Conservation (phyloP, 2,888 invertebrate genomes). For the Zeuzera pyrina region DNA sequence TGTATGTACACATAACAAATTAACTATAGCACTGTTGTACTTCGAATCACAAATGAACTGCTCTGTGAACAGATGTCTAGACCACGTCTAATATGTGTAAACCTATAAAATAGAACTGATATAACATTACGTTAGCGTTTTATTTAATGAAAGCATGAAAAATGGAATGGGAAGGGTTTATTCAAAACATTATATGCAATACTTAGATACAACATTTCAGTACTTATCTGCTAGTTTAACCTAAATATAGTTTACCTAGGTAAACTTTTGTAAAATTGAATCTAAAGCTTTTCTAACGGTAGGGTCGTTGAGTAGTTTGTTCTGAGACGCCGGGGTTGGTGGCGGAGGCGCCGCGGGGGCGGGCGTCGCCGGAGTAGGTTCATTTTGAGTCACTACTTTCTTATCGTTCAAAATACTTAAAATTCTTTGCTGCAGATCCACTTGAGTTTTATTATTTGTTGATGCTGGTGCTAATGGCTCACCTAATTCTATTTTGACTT, state of each 20-base stretch:
- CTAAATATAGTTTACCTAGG: too few species aligned
- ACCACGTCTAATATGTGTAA: slow-evolving; percentile 58
- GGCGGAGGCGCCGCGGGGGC: slow-evolving; percentile 25
- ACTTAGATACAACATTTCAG: too few species aligned
- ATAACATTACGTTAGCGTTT: slow-evolving; percentile 22
- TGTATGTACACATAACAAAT: slow-evolving; percentile 47
- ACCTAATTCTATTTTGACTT: slow-evolving; percentile 82
- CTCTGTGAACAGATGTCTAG: slow-evolving; percentile 46
- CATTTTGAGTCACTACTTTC: slow-evolving; percentile 35
- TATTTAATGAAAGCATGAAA: background rate
- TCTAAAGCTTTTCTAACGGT: slow-evolving; percentile 86
- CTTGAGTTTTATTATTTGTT: slow-evolving; percentile 71
- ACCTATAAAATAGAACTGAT: slow-evolving; percentile 52
- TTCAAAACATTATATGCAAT: too few species aligned
- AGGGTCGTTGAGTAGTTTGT: slow-evolving; percentile 80
- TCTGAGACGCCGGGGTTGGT: slow-evolving; percentile 38
- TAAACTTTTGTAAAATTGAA: slow-evolving; percentile 70
- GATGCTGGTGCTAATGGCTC: slow-evolving; percentile 70
- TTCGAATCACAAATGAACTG: slow-evolving; percentile 52
- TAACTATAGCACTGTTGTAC: slow-evolving; percentile 49
- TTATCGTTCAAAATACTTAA: slow-evolving; percentile 84
- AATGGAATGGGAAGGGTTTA: too few species aligned
- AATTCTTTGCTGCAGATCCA: slow-evolving; percentile 83
- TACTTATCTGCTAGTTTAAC: too few species aligned
- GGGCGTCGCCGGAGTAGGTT: slow-evolving; percentile 26